phyloP scores from a whole-genome alignment of 2,888 invertebrate genomes.

The Acronicta psi region DNA sequence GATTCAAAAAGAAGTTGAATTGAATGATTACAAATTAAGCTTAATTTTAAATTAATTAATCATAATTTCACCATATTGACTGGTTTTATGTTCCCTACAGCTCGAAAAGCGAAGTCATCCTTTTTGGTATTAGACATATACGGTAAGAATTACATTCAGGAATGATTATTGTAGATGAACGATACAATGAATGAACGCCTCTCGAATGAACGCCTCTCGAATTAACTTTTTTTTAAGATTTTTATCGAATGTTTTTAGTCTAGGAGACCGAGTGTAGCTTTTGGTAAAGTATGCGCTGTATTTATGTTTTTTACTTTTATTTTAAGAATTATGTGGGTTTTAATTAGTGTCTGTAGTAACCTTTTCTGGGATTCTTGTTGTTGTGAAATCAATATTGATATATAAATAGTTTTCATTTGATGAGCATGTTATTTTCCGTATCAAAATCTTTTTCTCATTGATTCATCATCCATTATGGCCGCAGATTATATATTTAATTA shows the following conservation, averaged over 20 bases:
- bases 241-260: constrained; percentile 11
- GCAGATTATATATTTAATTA: neutral
- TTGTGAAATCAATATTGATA: neutral
- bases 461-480: too few species aligned
- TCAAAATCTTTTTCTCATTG: neutral
- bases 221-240: constrained; percentile 21
- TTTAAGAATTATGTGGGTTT: neutral
- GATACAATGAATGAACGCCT: constrained; percentile 35
- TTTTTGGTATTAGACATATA: constrained; percentile 76
- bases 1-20: too few species aligned
- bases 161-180: constrained; percentile 38
- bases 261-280: constrained; percentile 14
- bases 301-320: neutral
- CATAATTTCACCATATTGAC: constrained; percentile 14
- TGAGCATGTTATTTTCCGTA: neutral
- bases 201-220: constrained; percentile 37
- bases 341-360: too few species aligned
- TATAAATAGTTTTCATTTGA: too few species aligned
- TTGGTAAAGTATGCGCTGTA: constrained; percentile 13
- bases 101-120: constrained; percentile 75
- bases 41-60: too few species aligned
- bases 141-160: constrained; percentile 72
- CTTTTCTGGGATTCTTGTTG: neutral
- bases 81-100: constrained; percentile 63
- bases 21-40: too few species aligned